Conservation (phyloP, 2,113 vertebrate species). For the Alces alces region DNA sequence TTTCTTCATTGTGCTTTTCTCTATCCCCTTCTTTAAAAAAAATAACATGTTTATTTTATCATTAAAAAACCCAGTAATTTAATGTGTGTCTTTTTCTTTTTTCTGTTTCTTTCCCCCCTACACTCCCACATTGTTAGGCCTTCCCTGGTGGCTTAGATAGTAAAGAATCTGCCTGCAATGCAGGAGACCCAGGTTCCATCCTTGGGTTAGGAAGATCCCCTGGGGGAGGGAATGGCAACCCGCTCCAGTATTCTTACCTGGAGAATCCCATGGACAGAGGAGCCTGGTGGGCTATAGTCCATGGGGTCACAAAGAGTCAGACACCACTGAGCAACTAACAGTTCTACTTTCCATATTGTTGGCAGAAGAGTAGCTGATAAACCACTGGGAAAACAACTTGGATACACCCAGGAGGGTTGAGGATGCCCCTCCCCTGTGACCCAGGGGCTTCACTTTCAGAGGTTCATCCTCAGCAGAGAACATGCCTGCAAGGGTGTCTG, state of each 20-base stretch:
- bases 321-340: background rate
- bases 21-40: background rate
- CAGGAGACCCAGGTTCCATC: background rate
- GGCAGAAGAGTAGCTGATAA: background rate
- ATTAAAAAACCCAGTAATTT: background rate
- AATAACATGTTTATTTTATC: slow-evolving; percentile 27
- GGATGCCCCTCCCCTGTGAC: background rate
- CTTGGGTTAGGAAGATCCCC: background rate
- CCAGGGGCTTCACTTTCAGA: background rate
- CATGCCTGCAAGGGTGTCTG: background rate
- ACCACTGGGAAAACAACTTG: background rate
- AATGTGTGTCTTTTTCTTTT: background rate
- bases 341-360: background rate
- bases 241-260: background rate
- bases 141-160: background rate
- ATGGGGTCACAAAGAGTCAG: background rate
- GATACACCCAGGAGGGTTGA: background rate
- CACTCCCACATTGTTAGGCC: background rate
- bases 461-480: background rate
- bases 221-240: background rate
- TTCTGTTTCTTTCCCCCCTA: background rate
- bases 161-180: background rate
- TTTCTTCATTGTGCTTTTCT: background rate
- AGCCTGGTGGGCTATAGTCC: background rate
- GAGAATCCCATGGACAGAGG: background rate